Evolutionary conservation across 2,113 vertebrate species (phyloP).

Genomic region (Actinemys pallida): DNA sequence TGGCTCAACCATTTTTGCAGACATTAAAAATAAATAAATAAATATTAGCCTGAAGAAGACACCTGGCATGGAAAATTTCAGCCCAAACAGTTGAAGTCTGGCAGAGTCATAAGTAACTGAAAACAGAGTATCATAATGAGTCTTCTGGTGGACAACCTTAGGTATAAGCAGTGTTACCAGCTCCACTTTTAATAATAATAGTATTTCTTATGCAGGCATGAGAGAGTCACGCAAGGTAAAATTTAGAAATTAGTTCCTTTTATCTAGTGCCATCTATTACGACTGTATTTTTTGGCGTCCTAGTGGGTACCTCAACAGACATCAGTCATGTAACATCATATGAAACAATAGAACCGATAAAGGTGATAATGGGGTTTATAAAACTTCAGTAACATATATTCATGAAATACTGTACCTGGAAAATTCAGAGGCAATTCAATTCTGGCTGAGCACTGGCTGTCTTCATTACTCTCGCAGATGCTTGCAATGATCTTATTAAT

Average conservation of each 20-base stretch:
- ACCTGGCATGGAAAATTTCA: background rate
- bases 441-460: constrained; percentile 46
- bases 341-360: constrained; percentile 40
- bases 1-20: background rate
- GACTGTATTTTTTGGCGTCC: background rate
- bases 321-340: background rate
- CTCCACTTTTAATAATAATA: background rate
- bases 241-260: background rate
- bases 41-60: background rate
- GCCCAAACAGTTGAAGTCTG: background rate
- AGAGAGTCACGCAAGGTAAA: background rate
- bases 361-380: constrained; percentile 1
- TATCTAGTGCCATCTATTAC: background rate
- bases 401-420: constrained; percentile 79
- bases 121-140: background rate
- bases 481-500: constrained; percentile 84
- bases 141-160: background rate
- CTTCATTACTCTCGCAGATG: constrained; percentile 68
- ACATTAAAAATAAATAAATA: background rate
- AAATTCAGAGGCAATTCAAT: constrained; percentile 85
- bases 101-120: background rate
- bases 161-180: background rate
- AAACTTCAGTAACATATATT: constrained; percentile 17
- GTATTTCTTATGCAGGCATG: background rate
- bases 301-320: constrained; percentile 2